A percentile compares a stretch with the other conserved stretches of the same genome.
Evolutionary conservation across 2,888 invertebrate genomes (phyloP).

Genomic region (Sphinx pinastri): DNA sequence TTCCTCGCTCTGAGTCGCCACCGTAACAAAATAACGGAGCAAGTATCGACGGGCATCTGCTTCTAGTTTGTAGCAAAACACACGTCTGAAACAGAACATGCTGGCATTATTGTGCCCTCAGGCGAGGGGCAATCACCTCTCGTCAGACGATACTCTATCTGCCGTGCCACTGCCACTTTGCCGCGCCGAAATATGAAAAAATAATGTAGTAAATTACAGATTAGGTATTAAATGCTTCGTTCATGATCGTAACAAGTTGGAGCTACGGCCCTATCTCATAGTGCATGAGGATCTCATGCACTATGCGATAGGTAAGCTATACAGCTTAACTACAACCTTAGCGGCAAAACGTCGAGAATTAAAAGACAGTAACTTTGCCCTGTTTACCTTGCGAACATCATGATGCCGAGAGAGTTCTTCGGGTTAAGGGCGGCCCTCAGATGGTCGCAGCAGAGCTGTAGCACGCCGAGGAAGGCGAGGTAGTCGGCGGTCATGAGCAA

Average conservation of each 20-base stretch:
- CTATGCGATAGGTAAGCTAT: background rate
- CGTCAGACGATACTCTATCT: too few relatives aligned
- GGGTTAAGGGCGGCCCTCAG: constrained; percentile 87
- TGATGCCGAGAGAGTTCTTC: constrained; percentile 92
- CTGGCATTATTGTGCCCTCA: too few relatives aligned
- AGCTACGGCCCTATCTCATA: too few relatives aligned
- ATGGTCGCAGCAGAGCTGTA: constrained; percentile 91
- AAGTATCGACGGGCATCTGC: constrained; percentile 87
- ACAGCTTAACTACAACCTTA: background rate
- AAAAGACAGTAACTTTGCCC: too few relatives aligned
- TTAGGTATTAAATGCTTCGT: too few relatives aligned
- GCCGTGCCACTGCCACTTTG: too few relatives aligned
- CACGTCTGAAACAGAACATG: constrained; percentile 73
- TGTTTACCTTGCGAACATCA: constrained; percentile 89
- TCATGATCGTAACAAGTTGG: too few relatives aligned
- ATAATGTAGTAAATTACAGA: too few relatives aligned
- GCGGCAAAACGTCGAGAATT: background rate
- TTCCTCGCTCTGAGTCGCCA: constrained; percentile 89
- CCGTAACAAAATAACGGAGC: constrained; percentile 90
- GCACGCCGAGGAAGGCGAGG: constrained; percentile 91
- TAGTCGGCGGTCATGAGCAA: constrained; percentile 94
- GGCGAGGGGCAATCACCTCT: too few relatives aligned
- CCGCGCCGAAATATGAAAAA: too few relatives aligned
- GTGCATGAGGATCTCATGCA: too few relatives aligned
- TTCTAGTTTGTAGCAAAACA: constrained; percentile 89